Evolutionary conservation across 2,113 vertebrate species (phyloP).

Genomic region (Heliornis fulica): DNA sequence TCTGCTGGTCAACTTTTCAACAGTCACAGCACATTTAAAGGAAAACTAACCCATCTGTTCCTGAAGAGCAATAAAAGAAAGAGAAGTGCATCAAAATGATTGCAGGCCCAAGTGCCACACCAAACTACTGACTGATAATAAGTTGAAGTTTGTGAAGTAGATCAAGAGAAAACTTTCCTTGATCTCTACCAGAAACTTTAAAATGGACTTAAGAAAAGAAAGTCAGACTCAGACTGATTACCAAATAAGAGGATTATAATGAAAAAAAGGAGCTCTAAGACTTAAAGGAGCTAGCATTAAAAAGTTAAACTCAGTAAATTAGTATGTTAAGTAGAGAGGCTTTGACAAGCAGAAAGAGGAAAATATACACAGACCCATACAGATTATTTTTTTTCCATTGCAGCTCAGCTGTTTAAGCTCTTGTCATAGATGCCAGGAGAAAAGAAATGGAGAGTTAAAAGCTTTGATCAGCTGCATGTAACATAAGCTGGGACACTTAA

Average conservation of each 20-base stretch:
- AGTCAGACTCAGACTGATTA: conserved; percentile 48
- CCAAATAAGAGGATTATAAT: conserved; percentile 62
- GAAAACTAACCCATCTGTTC: background rate
- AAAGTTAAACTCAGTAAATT: conserved; percentile 52
- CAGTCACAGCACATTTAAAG: background rate
- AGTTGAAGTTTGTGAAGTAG: conserved; percentile 30
- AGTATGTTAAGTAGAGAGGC: conserved; percentile 33
- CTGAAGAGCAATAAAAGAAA: background rate
- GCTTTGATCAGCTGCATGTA: conserved; percentile 36
- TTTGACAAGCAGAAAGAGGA: conserved; percentile 14
- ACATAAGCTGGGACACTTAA: background rate
- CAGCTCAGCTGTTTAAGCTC: conserved; percentile 40
- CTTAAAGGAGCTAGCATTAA: conserved; percentile 42
- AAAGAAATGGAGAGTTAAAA: background rate
- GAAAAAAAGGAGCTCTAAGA: conserved; percentile 16
- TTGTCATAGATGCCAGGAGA: conserved; percentile 18
- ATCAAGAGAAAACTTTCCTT: conserved; percentile 47
- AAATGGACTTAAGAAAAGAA: background rate
- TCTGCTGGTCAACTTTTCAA: background rate
- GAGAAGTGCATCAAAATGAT: background rate
- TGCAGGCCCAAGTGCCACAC: background rate
- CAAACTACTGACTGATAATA: background rate
- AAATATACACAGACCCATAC: background rate
- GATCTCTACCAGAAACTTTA: conserved; percentile 16
- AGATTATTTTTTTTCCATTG: background rate